Conservation (phyloP, 2,797 vertebrate species). For the Megaceryle alcyon region DNA sequence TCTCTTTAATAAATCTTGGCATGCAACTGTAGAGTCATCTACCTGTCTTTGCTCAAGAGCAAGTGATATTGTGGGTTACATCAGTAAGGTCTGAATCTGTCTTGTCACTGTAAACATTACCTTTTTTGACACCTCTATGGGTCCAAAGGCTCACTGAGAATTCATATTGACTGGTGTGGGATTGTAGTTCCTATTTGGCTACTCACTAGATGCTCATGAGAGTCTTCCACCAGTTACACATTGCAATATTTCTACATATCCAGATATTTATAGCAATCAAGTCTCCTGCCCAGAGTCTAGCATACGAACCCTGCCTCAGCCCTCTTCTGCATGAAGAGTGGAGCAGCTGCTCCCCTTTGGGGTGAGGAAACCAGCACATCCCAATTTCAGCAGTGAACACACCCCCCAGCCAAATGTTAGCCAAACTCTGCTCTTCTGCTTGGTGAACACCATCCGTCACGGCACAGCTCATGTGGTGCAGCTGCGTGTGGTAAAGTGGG, state of each 20-base stretch:
- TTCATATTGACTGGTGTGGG: background rate
- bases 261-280: background rate
- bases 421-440: background rate
- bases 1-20: slow-evolving; percentile 18
- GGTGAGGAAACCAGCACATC: background rate
- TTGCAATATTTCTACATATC: no score
- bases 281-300: background rate
- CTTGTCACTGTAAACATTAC: background rate
- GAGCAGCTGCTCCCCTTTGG: background rate
- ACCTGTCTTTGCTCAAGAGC: background rate
- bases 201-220: no score
- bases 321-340: background rate
- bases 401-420: background rate
- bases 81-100: background rate
- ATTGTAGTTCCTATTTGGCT: no score
- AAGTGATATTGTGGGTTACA: background rate
- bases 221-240: no score
- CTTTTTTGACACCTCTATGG: background rate
- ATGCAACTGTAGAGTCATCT: background rate
- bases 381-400: background rate
- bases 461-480: background rate
- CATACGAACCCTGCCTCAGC: background rate
- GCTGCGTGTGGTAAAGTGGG: background rate
- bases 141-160: background rate
- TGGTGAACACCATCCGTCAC: background rate